A percentile compares a stretch with the other conserved stretches of the same genome.
These are phyloP conservation scores for Prunella strophiata DNA, from an alignment of 2,797 vertebrate species.

Conservation along the genomic window DNA sequence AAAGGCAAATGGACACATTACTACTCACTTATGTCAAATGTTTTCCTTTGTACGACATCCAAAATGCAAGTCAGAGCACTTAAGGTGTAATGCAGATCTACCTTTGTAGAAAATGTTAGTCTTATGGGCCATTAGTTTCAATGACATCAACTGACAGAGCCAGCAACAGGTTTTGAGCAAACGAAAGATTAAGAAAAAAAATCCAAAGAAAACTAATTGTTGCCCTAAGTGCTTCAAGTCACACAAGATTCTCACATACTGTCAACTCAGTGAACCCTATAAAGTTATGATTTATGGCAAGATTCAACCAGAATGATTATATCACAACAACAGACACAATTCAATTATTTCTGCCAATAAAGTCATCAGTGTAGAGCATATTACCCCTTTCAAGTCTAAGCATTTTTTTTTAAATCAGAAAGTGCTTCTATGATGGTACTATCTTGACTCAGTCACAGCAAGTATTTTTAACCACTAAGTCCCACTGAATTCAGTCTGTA, in stretches of 20 bases:
- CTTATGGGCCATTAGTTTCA: neutral
- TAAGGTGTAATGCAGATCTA: neutral
- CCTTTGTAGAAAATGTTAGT: neutral
- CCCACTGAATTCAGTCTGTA: neutral
- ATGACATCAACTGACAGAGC: neutral
- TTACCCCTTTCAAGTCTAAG: neutral
- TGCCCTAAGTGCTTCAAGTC: neutral
- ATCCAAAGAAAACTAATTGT: neutral
- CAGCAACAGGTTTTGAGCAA: neutral
- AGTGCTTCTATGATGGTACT: neutral
- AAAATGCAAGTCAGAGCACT: neutral
- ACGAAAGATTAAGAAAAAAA: neutral
- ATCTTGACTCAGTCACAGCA: neutral
- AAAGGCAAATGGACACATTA: neutral
- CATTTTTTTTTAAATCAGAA: neutral
- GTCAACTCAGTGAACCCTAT: constrained; percentile 42
- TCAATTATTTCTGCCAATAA: constrained; percentile 53
- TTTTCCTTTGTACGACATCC: neutral
- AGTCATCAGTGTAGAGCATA: constrained; percentile 25
- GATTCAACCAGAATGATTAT: constrained; percentile 25
- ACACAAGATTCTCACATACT: neutral
- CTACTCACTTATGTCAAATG: neutral
- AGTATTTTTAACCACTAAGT: neutral
- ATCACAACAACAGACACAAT: constrained; percentile 38
- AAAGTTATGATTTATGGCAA: constrained; percentile 29